phyloP scores from a whole-genome alignment of 23 tunicate species.

The Trididemnum miniatum region DNA sequence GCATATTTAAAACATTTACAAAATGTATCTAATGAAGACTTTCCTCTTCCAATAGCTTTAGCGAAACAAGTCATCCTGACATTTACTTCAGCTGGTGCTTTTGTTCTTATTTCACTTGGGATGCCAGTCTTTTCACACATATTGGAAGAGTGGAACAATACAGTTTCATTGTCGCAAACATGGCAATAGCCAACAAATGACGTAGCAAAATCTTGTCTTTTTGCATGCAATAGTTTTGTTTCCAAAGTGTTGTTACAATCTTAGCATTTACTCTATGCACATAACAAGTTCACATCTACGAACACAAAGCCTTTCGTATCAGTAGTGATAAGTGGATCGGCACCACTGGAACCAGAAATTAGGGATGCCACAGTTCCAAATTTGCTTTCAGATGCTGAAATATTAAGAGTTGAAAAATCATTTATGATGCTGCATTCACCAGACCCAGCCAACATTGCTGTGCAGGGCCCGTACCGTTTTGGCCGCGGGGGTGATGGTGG shows the following conservation, averaged over 20 bases:
- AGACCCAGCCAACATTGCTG: too few species aligned
- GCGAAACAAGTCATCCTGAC: constrained; percentile 1
- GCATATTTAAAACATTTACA: constrained; percentile 1
- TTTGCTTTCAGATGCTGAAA: neutral
- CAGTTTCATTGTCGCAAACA: neutral
- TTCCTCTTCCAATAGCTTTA: neutral
- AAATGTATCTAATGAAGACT: neutral
- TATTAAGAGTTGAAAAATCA: neutral
- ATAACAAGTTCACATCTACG: neutral
- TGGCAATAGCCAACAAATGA: neutral
- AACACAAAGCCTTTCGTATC: neutral
- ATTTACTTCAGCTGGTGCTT: constrained; percentile 1
- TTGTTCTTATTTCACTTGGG: neutral
- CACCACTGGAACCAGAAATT: neutral
- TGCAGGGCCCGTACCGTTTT: too few species aligned
- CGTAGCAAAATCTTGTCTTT: neutral
- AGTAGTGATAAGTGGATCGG: neutral
- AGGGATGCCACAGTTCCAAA: neutral
- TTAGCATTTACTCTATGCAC: neutral
- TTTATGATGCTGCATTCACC: neutral
- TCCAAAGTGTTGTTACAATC: neutral
- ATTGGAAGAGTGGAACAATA: neutral
- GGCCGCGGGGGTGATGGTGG: too few species aligned
- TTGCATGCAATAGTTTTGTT: neutral
- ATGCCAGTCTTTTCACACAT: neutral